phyloP scores from a whole-genome alignment of 2,888 invertebrate species.

The Scaptomyza parva region DNA sequence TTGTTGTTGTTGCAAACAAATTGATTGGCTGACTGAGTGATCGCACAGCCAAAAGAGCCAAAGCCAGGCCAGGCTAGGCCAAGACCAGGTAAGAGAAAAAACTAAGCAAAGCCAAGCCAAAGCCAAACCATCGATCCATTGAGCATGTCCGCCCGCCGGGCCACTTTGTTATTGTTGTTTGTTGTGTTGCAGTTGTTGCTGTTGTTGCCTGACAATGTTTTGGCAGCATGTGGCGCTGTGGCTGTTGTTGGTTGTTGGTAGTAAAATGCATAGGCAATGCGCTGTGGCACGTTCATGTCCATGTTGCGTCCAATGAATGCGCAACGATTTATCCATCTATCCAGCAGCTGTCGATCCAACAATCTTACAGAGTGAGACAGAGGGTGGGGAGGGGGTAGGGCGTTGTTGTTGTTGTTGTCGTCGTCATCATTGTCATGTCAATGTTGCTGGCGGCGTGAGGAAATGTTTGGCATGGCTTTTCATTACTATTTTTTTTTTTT shows the following conservation, averaged over 20 bases:
- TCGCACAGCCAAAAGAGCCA: conserved; percentile 33
- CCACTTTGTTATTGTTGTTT: conserved; percentile 36
- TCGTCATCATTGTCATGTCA: conserved; percentile 37
- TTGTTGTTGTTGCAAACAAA: conserved; percentile 64
- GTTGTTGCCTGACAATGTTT: conserved; percentile 58
- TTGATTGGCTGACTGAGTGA: conserved; percentile 73
- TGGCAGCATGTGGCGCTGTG: conserved; percentile 61
- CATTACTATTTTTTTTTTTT: conserved; percentile 72
- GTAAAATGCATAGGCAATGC: too few species aligned
- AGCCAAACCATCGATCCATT: conserved; percentile 31
- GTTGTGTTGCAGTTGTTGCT: conserved; percentile 26
- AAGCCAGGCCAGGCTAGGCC: not conserved
- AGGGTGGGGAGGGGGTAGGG: not conserved
- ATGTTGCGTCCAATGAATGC: conserved; percentile 71
- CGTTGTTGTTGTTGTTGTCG: not conserved
- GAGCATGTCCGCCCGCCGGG: conserved; percentile 63
- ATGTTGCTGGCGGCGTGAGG: conserved; percentile 82
- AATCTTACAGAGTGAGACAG: conserved; percentile 4
- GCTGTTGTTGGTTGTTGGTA: too few species aligned
- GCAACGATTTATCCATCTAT: conserved; percentile 74
- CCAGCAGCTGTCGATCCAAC: conserved; percentile 67
- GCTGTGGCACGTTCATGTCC: conserved; percentile 49
- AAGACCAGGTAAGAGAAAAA: too few species aligned
- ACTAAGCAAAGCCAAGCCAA: not conserved
- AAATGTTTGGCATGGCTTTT: conserved; percentile 82